Percentiles rank a stretch among this genome's conserved stretches.
phyloP scores from a whole-genome alignment of 2,888 invertebrate species.

The Ramazzottius varieornatus region DNA sequence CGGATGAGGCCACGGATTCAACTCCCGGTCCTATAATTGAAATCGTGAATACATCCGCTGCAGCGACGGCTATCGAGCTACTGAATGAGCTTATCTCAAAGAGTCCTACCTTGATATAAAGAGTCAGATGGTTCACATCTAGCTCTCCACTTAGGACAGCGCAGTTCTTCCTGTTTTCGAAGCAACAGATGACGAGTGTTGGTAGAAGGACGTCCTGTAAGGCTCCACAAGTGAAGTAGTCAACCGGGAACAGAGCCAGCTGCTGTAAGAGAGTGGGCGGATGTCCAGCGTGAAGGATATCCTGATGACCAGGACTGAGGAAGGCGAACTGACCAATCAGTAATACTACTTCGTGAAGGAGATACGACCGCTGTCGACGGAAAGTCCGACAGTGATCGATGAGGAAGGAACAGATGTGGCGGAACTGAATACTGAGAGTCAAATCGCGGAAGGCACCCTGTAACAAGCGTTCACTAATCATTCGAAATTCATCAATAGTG shows the following conservation, averaged over 20 bases:
- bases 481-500: not conserved
- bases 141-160: not conserved
- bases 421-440: not conserved
- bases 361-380: not conserved
- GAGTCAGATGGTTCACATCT: not conserved
- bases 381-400: not conserved
- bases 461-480: too few relatives aligned
- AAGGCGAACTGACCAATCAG: not conserved
- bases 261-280: not conserved
- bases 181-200: not conserved
- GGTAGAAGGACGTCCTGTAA: not conserved
- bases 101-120: not conserved
- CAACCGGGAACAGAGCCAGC: conserved; percentile 1
- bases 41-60: not conserved
- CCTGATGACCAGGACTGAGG: not conserved
- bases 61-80: not conserved
- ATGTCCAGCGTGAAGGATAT: not conserved
- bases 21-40: not conserved
- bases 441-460: not conserved
- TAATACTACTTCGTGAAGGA: not conserved
- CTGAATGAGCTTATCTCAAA: too few relatives aligned
- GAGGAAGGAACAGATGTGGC: conserved; percentile 4
- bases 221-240: not conserved
- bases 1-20: not conserved
- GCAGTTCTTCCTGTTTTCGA: not conserved